Percentiles rank a stretch among this genome's conserved stretches.
Conservation (phyloP, 2,113 vertebrate species). For the Leiothrix lutea region DNA sequence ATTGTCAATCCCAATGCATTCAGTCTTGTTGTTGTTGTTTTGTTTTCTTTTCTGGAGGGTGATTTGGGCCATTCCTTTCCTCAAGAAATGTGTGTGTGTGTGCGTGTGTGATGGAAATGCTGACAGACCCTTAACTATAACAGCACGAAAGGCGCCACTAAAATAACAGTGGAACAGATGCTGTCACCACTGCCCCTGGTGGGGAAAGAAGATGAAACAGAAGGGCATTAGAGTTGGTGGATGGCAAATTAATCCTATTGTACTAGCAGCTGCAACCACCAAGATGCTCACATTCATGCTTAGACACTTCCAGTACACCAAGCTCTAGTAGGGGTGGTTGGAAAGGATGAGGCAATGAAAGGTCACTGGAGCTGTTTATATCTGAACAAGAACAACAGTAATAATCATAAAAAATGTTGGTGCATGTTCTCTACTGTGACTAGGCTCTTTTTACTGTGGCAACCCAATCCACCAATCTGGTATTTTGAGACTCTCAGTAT, state of each 20-base stretch:
- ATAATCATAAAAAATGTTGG: neutral
- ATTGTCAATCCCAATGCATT: neutral
- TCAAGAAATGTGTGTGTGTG: conserved; percentile 14
- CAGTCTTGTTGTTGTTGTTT: neutral
- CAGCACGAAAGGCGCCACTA: conserved; percentile 69
- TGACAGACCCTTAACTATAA: conserved; percentile 65
- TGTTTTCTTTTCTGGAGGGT: neutral
- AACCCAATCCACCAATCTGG: neutral
- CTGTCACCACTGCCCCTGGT: conserved; percentile 77
- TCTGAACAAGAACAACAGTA: conserved; percentile 29
- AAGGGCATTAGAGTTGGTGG: conserved; percentile 74
- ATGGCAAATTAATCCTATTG: conserved; percentile 75
- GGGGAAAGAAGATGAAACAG: conserved; percentile 78
- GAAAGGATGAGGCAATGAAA: conserved; percentile 66
- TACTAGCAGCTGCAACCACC: conserved; percentile 65
- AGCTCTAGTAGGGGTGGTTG: conserved; percentile 42
- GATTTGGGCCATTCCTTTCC: neutral
- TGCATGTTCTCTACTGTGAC: neutral
- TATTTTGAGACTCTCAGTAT: neutral
- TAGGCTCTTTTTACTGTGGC: neutral
- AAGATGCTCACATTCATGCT: conserved; percentile 55
- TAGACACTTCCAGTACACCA: conserved; percentile 64
- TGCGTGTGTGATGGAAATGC: conserved; percentile 40
- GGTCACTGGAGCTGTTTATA: conserved; percentile 59
- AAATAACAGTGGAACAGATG: conserved; percentile 76